A percentile compares a stretch with the other conserved stretches of the same genome.
Conservation (phyloP, 2,797 vertebrate genomes). For the Chaenodraco wilsoni region DNA sequence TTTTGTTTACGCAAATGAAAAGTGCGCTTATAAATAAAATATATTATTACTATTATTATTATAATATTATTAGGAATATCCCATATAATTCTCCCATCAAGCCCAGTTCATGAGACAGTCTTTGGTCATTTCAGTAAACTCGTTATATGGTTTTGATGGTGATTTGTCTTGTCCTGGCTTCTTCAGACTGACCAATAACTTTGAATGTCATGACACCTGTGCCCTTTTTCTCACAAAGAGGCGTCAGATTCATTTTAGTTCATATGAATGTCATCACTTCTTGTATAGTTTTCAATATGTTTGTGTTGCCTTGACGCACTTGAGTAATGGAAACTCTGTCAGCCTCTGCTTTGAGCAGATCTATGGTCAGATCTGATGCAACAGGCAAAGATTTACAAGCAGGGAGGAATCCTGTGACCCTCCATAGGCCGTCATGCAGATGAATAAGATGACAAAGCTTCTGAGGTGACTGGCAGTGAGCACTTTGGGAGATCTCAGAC, state of each 20-base stretch:
- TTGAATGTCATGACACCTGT: slow-evolving; percentile 12
- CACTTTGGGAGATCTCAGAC: slow-evolving; percentile 53
- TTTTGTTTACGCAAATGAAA: too few relatives aligned
- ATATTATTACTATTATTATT: too few relatives aligned
- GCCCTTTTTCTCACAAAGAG: slow-evolving; percentile 10
- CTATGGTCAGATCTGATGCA: background rate
- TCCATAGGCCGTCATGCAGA: slow-evolving; percentile 28
- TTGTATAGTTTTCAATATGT: background rate
- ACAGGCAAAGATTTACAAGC: slow-evolving; percentile 10
- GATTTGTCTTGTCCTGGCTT: slow-evolving; percentile 16
- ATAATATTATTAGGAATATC: slow-evolving; percentile 29
- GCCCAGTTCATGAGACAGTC: slow-evolving; percentile 14
- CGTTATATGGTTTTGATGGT: slow-evolving; percentile 28
- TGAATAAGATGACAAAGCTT: slow-evolving; percentile 67
- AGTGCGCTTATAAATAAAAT: too few relatives aligned
- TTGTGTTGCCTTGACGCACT: background rate
- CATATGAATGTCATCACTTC: slow-evolving; percentile 14
- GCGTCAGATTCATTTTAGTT: slow-evolving; percentile 24
- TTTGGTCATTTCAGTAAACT: slow-evolving; percentile 43
- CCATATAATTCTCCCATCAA: slow-evolving; percentile 1
- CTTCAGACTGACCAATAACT: slow-evolving; percentile 22
- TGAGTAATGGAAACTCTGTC: slow-evolving; percentile 19
- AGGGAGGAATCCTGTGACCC: slow-evolving; percentile 5
- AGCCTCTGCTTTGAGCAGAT: slow-evolving; percentile 8
- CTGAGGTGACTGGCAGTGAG: slow-evolving; percentile 54